Base-by-base conservation (phyloP, 2,888 invertebrate species). In the Drosophila ustulata region DNA sequence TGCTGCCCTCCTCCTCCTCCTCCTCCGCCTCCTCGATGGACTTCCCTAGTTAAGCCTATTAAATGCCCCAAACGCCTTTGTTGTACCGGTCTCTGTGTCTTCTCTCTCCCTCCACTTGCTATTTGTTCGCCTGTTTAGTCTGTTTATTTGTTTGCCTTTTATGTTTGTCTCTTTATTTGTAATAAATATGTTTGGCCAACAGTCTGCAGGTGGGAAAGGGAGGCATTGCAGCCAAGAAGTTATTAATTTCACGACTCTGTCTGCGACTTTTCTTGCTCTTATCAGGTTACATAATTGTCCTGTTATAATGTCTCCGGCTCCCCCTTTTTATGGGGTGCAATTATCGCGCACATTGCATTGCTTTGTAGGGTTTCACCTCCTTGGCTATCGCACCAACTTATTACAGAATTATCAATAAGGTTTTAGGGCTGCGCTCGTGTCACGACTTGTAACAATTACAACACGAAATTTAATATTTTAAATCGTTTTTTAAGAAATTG, bases 211-310 rank as follows among this genome's bases (percentile, higher is more conserved):
- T 1, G 18, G 23, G 3, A 3, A 23, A 18, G 56, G 30, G 1
- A 34, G 13, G 13, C 0, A 11, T 4, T 18, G 23, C 45, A 37
- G 30, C n/a, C 13, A 6, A 18, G 7, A 49, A 75, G 78, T 84
- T 84, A 84, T 84, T 84, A 84, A 82, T 84, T 84, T 87, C 88
- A 85, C 76, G 70, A 80, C 75, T 78, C 72, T 80, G 80, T 82
- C 87, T 81, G 72, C 61, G 46, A 78, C 79, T 67, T 72, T 75
- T 66, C 57, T 70, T 46, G 62, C 43, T 61, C 68, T 79, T 88
- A 88, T 86, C 86, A 80, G 76, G 86, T 86, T 86, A 88, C 86
- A 86, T 86, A 86, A 86, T 88, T 86, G 86, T 81, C 80, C 80
- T 80, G 78, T 75, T 75, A 75, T 78, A 78, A 67, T 51, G 71